A percentile compares a stretch with the other conserved stretches of the same genome.
Evolutionary conservation across 53 echinoderm and acorn worm genomes (phyloP).

Genomic region (Arbacia lixula): DNA sequence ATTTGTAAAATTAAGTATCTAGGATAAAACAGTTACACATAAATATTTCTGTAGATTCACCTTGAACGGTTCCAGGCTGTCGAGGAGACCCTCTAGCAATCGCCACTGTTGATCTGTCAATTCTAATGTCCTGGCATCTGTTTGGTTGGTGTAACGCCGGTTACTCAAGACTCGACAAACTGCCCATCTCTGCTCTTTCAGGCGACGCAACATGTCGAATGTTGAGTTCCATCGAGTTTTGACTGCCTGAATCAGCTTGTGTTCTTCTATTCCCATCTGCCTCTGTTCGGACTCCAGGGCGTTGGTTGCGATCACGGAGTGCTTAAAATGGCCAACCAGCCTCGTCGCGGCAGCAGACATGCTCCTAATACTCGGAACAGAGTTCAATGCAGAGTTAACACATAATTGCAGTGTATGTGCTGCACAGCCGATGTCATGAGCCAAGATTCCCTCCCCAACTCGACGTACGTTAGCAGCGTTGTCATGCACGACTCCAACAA

Average conservation of each 20-base stretch:
- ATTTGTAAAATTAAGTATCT: neutral
- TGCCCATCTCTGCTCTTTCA: conserved; percentile 58
- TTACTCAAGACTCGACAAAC: conserved; percentile 56
- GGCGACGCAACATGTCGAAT: conserved; percentile 39
- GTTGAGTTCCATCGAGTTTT: conserved; percentile 50
- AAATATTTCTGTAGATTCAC: conserved; percentile 16
- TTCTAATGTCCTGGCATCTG: conserved; percentile 56
- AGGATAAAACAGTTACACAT: neutral
- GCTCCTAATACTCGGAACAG: neutral
- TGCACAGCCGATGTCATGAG: conserved; percentile 40
- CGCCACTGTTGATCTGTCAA: conserved; percentile 15
- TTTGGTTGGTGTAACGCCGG: conserved; percentile 20
- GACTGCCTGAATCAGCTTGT: conserved; percentile 43
- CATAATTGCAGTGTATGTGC: conserved; percentile 66
- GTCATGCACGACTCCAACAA: conserved; percentile 63
- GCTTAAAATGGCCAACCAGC: conserved; percentile 56
- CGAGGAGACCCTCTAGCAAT: conserved; percentile 44
- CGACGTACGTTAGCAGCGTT: conserved; percentile 57
- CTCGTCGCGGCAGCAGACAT: conserved; percentile 8
- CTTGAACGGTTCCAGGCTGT: conserved; percentile 57
- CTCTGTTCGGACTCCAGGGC: conserved; percentile 45
- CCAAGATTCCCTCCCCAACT: neutral
- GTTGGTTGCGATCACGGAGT: conserved; percentile 35
- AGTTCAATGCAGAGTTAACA: conserved; percentile 45
- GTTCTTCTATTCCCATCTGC: neutral